Evolutionary conservation across 2,113 vertebrate genomes (phyloP).

Genomic region (Nibea albiflora): DNA sequence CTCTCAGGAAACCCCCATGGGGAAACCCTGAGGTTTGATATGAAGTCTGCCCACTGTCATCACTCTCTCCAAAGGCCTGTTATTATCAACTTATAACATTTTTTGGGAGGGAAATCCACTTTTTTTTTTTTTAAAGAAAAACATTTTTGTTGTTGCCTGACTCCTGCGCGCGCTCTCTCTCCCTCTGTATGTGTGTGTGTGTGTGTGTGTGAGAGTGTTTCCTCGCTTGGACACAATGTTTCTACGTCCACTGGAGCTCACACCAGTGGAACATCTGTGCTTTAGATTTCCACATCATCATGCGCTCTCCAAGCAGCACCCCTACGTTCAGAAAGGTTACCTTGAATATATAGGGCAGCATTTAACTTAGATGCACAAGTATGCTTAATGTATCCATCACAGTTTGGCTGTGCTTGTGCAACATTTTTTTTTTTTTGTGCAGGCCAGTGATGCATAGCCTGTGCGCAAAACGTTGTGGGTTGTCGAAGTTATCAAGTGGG

Average conservation of each 20-base stretch:
- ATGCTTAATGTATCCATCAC: constrained; percentile 53
- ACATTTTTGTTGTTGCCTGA: background rate
- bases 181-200: too few relatives aligned
- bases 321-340: constrained; percentile 38
- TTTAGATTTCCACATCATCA: constrained; percentile 63
- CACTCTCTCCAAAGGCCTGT: constrained; percentile 15
- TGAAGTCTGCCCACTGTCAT: constrained; percentile 40
- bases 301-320: constrained; percentile 48
- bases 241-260: constrained; percentile 29
- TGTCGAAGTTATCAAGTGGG: constrained; percentile 99
- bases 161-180: background rate
- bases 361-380: constrained; percentile 48
- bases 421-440: constrained; percentile 34
- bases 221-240: constrained; percentile 3
- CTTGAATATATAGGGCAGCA: constrained; percentile 36
- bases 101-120: constrained; percentile 1
- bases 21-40: constrained; percentile 28
- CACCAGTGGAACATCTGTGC: constrained; percentile 63
- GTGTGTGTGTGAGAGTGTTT: background rate
- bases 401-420: constrained; percentile 41
- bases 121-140: too few relatives aligned
- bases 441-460: constrained; percentile 79
- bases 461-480: constrained; percentile 91
- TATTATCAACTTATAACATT: constrained; percentile 19
- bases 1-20: background rate